Base-by-base conservation (phyloP, 2,113 vertebrate species). In the Corythaeola cristata region DNA sequence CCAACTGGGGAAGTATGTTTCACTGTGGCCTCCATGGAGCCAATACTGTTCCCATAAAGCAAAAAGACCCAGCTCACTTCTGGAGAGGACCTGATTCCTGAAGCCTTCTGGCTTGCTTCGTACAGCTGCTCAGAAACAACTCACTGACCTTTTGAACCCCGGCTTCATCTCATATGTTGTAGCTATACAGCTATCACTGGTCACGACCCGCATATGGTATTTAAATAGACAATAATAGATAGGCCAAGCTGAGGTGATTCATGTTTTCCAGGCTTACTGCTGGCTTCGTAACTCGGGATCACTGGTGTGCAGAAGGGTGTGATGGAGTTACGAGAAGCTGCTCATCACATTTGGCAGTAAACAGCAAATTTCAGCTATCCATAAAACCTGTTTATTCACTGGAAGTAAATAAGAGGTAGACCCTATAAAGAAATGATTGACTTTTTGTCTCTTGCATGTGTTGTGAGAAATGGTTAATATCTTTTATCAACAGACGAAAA, bases 1-100 rank as follows among this genome's bases (percentile, higher is more conserved):
- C 52, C 56, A 52, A 55, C 8, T 0, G 0, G 6, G 28, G 23
- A 45, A 62, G 19, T 9, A 4, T 19, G 16, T 21, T 58, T 72
- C 37, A 12, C n/a, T 18, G 19, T n/a, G 69, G 60, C 16, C 53
- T 71, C 32, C 33, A 9, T 9, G 17, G 67, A 85, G 49, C 47
- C 62, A 52, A 9, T 55, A 47, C 17, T 19, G 5, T 41, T 77
- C 41, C 32, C 37, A 27, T 5, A 41, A 82, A 87, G 37, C 44
- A 73, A 90, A 76, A 56, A 41, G 12, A 32, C 32, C 12, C 69
- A 52, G 52, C 15, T 81, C 33, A 39, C n/a, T 28, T 52, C 44
- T n/a, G 55, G 21, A 76, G 56, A 63, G 21, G 76, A 68, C 22
- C 15, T 39, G 37, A 71, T 27, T 80, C 18, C 58, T 67, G 47